Percentiles rank a stretch among this genome's conserved stretches.
These are phyloP conservation scores for Fistularia tabacaria DNA, from an alignment of 2,797 vertebrate species.

Conservation along the genomic window DNA sequence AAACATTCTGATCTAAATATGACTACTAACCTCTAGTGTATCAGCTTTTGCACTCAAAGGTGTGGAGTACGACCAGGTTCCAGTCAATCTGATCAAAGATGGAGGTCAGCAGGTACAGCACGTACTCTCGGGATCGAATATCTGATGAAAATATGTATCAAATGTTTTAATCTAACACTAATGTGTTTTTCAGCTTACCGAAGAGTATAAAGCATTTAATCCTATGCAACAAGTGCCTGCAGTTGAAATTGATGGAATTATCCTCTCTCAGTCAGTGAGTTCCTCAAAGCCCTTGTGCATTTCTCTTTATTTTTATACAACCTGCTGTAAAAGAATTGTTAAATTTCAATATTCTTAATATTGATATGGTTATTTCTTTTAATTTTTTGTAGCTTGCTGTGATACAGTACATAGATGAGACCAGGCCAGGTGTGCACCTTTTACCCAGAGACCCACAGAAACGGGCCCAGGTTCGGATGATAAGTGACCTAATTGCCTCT, in stretches of 20 bases:
- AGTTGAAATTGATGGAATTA: constrained; percentile 88
- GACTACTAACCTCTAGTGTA: constrained; percentile 13
- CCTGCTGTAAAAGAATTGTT: neutral
- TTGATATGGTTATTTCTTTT: neutral
- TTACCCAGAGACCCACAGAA: constrained; percentile 85
- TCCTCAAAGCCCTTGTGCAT: neutral
- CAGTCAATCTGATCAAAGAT: constrained; percentile 88
- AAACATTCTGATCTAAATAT: neutral
- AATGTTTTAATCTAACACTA: neutral
- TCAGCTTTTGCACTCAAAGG: constrained; percentile 92
- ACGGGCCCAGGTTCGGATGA: constrained; percentile 87
- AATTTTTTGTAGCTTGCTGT: constrained; percentile 82
- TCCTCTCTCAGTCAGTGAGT: constrained; percentile 91
- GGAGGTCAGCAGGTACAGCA: constrained; percentile 89
- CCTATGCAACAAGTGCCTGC: constrained; percentile 95
- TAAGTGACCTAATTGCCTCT: constrained; percentile 84
- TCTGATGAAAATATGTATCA: neutral
- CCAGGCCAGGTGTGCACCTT: constrained; percentile 78
- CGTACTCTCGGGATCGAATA: too few relatives aligned
- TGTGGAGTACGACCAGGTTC: constrained; percentile 82
- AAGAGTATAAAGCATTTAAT: constrained; percentile 83
- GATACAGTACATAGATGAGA: constrained; percentile 95
- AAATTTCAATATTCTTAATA: too few relatives aligned
- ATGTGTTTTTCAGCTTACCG: constrained; percentile 71
- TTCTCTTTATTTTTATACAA: neutral